These are phyloP conservation scores for Epinephelus awoara DNA, from an alignment of 2,797 vertebrate genomes.

Conservation along the genomic window DNA sequence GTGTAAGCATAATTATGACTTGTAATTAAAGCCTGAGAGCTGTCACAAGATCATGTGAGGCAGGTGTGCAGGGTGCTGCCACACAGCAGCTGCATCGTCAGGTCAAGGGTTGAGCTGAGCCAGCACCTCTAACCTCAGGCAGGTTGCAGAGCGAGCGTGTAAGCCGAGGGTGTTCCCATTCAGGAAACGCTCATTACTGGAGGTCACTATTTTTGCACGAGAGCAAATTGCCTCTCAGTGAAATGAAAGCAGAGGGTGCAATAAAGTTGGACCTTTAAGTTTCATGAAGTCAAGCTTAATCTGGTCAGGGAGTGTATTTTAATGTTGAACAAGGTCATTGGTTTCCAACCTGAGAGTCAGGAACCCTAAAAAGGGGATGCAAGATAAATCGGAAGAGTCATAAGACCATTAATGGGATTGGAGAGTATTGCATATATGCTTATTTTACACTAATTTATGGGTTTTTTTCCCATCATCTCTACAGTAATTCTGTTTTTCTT, in stretches of 20 bases:
- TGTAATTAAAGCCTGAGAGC: constrained; percentile 10
- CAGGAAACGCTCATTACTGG: constrained; percentile 12
- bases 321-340: not conserved
- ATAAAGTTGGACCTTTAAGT: not conserved
- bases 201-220: constrained; percentile 31
- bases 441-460: not conserved
- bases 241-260: not conserved
- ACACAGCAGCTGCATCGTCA: constrained; percentile 53
- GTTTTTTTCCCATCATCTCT: not conserved
- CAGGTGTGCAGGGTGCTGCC: constrained; percentile 29
- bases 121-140: constrained; percentile 33
- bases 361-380: no score
- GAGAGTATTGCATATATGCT: not conserved
- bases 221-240: not conserved
- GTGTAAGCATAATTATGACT: no score
- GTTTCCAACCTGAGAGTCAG: not conserved
- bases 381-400: not conserved
- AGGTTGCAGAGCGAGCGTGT: constrained; percentile 14
- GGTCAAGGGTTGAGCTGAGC: constrained; percentile 65
- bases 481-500: not conserved
- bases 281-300: not conserved
- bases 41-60: constrained; percentile 1
- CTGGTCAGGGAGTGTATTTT: not conserved
- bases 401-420: not conserved
- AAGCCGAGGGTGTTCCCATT: constrained; percentile 6